Evolutionary conservation across 2,888 invertebrate genomes (phyloP), one percentile per base, ranked within the genome.

Genomic region (Linnaemya tessellans): DNA sequence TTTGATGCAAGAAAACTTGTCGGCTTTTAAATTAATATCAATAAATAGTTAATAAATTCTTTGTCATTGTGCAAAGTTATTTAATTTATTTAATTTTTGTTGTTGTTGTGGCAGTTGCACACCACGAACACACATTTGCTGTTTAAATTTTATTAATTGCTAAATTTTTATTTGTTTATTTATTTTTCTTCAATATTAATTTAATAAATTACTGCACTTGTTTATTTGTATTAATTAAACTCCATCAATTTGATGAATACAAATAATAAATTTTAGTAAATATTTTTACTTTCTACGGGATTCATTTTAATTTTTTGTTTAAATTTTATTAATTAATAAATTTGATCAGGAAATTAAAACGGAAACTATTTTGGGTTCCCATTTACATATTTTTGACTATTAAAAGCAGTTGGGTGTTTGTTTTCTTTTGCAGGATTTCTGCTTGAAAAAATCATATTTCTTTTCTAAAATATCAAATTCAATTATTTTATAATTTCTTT

Each of bases 341-440:
- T n/a, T n/a, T n/a, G 3, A 30, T 3, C 2, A 30, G 30, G 5
- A 30, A 30, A 30, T 30, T 30, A 3, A 30, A 30, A 30, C 30
- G 30, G 30, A 30, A 30, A 30, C 30, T 30, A 30, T 30, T 30
- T 30, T 5, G n/a, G 30, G 3, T 30, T 30, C 30, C 30, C 2
- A 30, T 30, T 30, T 30, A n/a, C n/a, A n/a, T n/a, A 30, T 30
- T 30, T 30, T 35, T 2, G 11, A 15, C 3, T 10, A 9, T 15
- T 38, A 10, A 56, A 18, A 25, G 22, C 3, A 10, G 3, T 30
- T 62, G 3, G 18, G 49, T 64, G 30, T 38, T 62, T 30, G 0
- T 8, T 62, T 25, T 18, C 41, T 41, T 51, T 22, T n/a, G 11
- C 64, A 77, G 77, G 77, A 77, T 77, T 77, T 77, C 65, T 77